Base-by-base conservation (phyloP, 1,140 invertebrate species). In the Tenebrio molitor region DNA sequence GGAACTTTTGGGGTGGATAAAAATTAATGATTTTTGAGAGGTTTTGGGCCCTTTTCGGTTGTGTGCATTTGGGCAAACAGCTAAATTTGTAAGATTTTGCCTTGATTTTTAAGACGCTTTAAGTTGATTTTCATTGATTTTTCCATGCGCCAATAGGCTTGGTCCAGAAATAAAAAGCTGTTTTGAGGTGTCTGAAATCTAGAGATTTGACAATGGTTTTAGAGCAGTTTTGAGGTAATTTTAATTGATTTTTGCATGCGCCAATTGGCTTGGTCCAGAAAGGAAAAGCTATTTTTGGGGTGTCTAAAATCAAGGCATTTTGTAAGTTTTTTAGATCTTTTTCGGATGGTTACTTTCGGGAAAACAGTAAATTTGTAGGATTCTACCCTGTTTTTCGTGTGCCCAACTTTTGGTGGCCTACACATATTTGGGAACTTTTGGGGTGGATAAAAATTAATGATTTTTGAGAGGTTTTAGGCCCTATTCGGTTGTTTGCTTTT, bases 241-340 rank as follows among this genome's bases (percentile, higher is more conserved):
- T n/a, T n/a, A n/a, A n/a, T n/a, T 50, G 44, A 50, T 58, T 58
- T 58, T 58, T 58, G 50, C 50, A 29, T 58, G 50, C 50, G 50
- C 50, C 50, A 58, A 58, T 58, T 58, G 50, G 50, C 50, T 58
- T 58, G 50, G 50, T 58, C 50, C 50, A 58, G 50, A 58, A 58
- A 58, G n/a, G n/a, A n/a, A n/a, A n/a, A n/a, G n/a, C n/a, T n/a
- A n/a, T n/a, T 29, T 29, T 29, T 29, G 25, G 25, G 25, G 25
- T 29, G 25, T 8, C 8, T 29, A 29, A 29, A 29, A 29, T 4
- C 25, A 29, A 29, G 25, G 25, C 25, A 29, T 29, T 29, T 29
- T 29, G 25, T 29, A 29, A 29, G 25, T 29, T 29, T 29, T 29
- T 29, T 29, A 29, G 3, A 29, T 29, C 25, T 29, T 29, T 29